Evolutionary conservation across 2,797 vertebrate species (phyloP), one percentile per base, ranked within the genome.

Genomic region (Euthynnus affinis): DNA sequence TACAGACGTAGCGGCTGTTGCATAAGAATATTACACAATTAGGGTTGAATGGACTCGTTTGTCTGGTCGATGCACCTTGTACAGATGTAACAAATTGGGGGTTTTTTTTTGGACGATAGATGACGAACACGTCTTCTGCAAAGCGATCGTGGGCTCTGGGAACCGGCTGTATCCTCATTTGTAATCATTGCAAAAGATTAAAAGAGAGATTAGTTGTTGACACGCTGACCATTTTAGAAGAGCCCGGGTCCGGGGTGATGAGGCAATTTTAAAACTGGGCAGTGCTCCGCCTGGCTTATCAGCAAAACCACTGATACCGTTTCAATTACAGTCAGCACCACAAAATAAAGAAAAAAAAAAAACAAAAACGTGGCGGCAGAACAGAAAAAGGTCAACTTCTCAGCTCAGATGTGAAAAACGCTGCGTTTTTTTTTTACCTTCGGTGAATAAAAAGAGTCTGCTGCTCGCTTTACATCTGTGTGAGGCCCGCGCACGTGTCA

Each of bases 121-220:
- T 57, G 14, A 25, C 25, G 46, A 13, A 27, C 2, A 5, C 2
- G 10, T 2, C 2, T 22, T 53, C 37, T 0, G 23, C 46, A 9
- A 52, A n/a, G 1, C 6, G 6, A 40, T 29, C 71, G 17, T 60
- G 20, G 23, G 56, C 20, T 40, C 29, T 27, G 57, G 56, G 52
- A 27, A 14, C 10, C 10, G 37, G 20, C 42, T 49, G n/a, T 6
- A 34, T 53, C 27, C 61, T 69, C n/a, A 14, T 59, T 71, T 40
- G 3, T 51, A 77, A 59, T 57, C 49, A 67, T 2, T 51, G 71
- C 6, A 5, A 4, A 34, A 75, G 77, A 78, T 87, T 86, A 69
- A 14, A 34, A 2, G 4, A 13, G 44, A 62, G 84, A 71, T 87
- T 49, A 83, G 53, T 23, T 22, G 68, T 12, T 79, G 80, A 81